Conservation (phyloP, 2,113 vertebrate genomes). For the Bujurquina vittata region DNA sequence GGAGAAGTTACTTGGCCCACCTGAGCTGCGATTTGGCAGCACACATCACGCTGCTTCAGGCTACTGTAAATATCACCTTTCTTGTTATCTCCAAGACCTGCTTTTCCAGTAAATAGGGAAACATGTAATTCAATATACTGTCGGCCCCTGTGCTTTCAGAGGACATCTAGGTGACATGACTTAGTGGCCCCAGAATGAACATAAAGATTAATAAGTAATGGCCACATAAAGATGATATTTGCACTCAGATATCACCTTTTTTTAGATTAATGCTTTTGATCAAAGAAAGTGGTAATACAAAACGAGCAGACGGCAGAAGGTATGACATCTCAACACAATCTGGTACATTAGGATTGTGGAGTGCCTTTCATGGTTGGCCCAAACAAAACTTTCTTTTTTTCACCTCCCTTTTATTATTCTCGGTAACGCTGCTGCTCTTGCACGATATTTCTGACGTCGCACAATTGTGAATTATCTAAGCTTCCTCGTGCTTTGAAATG, state of each 20-base stretch:
- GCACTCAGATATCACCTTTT: constrained; percentile 69
- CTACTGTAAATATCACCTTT: constrained; percentile 83
- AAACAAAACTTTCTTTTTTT: neutral
- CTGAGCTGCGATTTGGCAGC: constrained; percentile 66
- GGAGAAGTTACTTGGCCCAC: constrained; percentile 38
- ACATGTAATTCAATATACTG: constrained; percentile 77
- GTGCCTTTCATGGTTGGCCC: neutral
- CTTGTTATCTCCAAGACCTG: constrained; percentile 79
- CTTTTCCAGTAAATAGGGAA: constrained; percentile 82
- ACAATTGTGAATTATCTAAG: constrained; percentile 2
- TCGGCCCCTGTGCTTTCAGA: constrained; percentile 77
- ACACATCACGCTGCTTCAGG: constrained; percentile 56
- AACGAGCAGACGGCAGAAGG: constrained; percentile 42
- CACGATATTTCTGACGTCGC: constrained; percentile 19
- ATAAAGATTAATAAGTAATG: constrained; percentile 85
- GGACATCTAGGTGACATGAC: constrained; percentile 80
- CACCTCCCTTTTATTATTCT: neutral
- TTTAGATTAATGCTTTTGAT: constrained; percentile 73
- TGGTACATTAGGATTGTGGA: constrained; percentile 11
- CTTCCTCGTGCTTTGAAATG: neutral
- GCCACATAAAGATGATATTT: constrained; percentile 78
- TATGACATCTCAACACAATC: constrained; percentile 33
- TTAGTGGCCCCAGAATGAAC: constrained; percentile 77
- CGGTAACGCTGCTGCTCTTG: neutral
- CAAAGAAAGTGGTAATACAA: constrained; percentile 69